phyloP scores from a whole-genome alignment of 53 echinoderm and acorn worm genomes.

The Hippasteria phrygiana region DNA sequence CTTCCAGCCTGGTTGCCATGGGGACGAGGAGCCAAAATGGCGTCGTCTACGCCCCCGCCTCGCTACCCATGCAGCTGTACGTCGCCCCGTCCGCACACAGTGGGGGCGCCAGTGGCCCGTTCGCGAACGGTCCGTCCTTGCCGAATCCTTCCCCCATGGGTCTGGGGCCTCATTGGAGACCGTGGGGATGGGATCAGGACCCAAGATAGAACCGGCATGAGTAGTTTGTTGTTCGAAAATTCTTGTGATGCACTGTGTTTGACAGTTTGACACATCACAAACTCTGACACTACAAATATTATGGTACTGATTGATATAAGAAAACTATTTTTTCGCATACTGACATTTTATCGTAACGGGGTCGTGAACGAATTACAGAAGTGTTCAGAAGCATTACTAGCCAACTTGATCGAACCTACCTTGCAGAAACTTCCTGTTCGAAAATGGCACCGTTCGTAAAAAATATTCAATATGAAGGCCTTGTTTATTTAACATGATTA shows the following conservation, averaged over 20 bases:
- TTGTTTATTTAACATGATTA: neutral
- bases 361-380: too few relatives aligned
- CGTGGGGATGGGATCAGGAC: conserved; percentile 53
- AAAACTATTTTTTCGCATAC: neutral
- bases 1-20: neutral
- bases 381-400: too few relatives aligned
- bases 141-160: neutral
- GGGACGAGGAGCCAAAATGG: conserved; percentile 11
- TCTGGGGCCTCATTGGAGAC: conserved; percentile 40
- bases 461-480: neutral
- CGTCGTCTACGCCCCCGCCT: conserved; percentile 48
- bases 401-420: too few relatives aligned
- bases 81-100: conserved; percentile 46
- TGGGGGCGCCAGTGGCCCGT: conserved; percentile 23
- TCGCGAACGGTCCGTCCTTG: conserved; percentile 49
- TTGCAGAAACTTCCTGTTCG: too few relatives aligned
- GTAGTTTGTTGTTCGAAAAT: too few relatives aligned
- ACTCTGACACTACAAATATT: neutral
- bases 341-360: neutral
- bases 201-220: too few relatives aligned
- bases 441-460: neutral
- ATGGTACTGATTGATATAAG: neutral
- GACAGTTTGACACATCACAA: too few relatives aligned
- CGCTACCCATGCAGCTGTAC: conserved; percentile 56
- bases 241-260: too few relatives aligned